Base-by-base conservation (phyloP, 2,797 vertebrate genomes). In the Molossus alvarezi region DNA sequence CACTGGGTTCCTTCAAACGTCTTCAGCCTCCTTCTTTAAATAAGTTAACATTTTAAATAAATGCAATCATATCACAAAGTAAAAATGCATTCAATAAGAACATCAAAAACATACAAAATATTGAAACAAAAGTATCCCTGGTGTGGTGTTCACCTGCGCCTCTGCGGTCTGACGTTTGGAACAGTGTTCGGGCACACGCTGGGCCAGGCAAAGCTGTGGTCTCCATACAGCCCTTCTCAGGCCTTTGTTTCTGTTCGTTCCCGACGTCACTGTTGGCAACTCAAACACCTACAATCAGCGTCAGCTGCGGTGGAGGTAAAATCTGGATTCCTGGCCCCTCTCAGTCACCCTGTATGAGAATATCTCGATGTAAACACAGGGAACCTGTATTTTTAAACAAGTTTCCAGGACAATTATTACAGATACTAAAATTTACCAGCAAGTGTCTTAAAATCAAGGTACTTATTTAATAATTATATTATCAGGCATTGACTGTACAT, bases 301-400 rank as follows among this genome's bases (percentile, higher is more conserved):
- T 12, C 37, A 13, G 9, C 55, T 18, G 21, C 5, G 17, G 2
- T 7, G n/a, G 2, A 27, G n/a, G 9, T 10, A 27, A 53, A 15
- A 8, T 12, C n/a, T 9, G 64, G 6, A 2, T 7, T 10, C 5
- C 33, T 10, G 10, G 9, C 10, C 48, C 1, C 5, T 13, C 20
- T 37, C 41, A 8, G 0, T 25, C n/a, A 11, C 10, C 21, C 37
- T 45, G 12, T 8, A 15, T 73, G 13, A 13, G 20, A 9, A 25
- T 3, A n/a, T 10, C n/a, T 41, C 29, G 2, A 5, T 1, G 23
- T 37, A 53, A 55, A 60, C 72, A 11, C 9, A 27, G 18, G 33
- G 71, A 51, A 17, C 5, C 21, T 18, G 20, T 45, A 27, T 12
- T 72, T 72, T 69, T 0, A 77, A 13, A 9, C 11, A 21, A 11